Evolutionary conservation across 2,113 vertebrate species (phyloP).

Genomic region (Paracanthobrama guichenoti): DNA sequence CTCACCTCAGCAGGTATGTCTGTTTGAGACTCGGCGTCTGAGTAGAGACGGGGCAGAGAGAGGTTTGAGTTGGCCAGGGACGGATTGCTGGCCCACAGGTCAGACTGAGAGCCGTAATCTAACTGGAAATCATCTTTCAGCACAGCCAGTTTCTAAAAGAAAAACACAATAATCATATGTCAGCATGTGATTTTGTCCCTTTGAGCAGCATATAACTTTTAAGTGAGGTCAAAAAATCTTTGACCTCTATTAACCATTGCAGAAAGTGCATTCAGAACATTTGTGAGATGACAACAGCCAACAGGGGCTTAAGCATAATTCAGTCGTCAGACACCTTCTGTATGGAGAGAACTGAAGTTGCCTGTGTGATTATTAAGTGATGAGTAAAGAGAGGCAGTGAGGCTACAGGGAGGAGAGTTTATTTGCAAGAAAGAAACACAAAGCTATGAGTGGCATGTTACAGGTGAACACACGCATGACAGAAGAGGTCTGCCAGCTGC

Average conservation of each 20-base stretch:
- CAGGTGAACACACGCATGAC: not conserved
- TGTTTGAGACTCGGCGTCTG: constrained; percentile 92
- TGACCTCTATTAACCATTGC: not conserved
- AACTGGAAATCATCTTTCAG: constrained; percentile 89
- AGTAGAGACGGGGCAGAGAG: constrained; percentile 80
- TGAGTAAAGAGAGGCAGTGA: not conserved
- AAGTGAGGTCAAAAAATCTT: not conserved
- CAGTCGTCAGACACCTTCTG: not conserved
- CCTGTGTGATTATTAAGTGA: constrained; percentile 15
- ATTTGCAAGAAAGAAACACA: not conserved
- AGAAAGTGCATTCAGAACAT: not conserved
- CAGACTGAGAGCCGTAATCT: constrained; percentile 85
- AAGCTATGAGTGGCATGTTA: not conserved
- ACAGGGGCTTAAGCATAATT: not conserved
- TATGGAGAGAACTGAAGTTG: not conserved
- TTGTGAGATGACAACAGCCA: not conserved
- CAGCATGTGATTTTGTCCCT: not conserved
- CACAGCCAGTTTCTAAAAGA: constrained; percentile 87
- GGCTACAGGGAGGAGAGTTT: not conserved
- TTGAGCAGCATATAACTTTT: not conserved
- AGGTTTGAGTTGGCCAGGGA: constrained; percentile 82
- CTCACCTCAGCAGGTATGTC: constrained; percentile 91
- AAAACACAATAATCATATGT: not conserved
- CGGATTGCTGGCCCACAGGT: constrained; percentile 86
- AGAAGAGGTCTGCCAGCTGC: constrained; percentile 55